These are phyloP conservation scores for Austrofundulus limnaeus DNA, from an alignment of 2,113 vertebrate genomes.

Conservation along the genomic window DNA sequence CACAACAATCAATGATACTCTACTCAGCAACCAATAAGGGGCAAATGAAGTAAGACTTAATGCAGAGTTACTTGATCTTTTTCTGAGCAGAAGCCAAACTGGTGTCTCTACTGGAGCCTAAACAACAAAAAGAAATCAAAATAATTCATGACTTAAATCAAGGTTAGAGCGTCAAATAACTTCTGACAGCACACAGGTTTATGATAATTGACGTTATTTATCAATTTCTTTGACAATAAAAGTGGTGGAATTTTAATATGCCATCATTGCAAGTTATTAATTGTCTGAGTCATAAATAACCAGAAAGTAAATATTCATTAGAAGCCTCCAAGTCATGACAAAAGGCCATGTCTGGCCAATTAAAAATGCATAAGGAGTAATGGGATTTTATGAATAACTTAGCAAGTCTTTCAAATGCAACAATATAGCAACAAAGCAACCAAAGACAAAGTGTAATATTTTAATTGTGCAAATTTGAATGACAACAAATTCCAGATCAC, in stretches of 20 bases:
- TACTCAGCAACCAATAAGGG: slow-evolving; percentile 39
- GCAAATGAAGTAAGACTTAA: slow-evolving; percentile 49
- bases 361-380: slow-evolving; percentile 97
- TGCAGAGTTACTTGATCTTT: slow-evolving; percentile 31
- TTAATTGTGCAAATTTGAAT: neutral
- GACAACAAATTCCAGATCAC: neutral
- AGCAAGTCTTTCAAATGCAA: slow-evolving; percentile 85
- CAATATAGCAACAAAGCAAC: slow-evolving; percentile 35
- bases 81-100: slow-evolving; percentile 9
- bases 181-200: slow-evolving; percentile 25
- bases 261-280: slow-evolving; percentile 86
- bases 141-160: neutral
- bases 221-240: slow-evolving; percentile 34
- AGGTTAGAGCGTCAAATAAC: slow-evolving; percentile 3
- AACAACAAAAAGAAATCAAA: neutral
- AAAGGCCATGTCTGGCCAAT: slow-evolving; percentile 91
- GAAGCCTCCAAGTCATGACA: slow-evolving; percentile 91
- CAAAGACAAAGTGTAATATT: slow-evolving; percentile 31
- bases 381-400: slow-evolving; percentile 97
- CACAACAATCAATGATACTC: slow-evolving; percentile 53
- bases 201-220: slow-evolving; percentile 36
- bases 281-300: slow-evolving; percentile 89
- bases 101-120: neutral
- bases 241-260: slow-evolving; percentile 85
- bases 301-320: slow-evolving; percentile 95